Evolutionary conservation across 2,888 invertebrate genomes (phyloP).

Genomic region (Drosophila phalerata): DNA sequence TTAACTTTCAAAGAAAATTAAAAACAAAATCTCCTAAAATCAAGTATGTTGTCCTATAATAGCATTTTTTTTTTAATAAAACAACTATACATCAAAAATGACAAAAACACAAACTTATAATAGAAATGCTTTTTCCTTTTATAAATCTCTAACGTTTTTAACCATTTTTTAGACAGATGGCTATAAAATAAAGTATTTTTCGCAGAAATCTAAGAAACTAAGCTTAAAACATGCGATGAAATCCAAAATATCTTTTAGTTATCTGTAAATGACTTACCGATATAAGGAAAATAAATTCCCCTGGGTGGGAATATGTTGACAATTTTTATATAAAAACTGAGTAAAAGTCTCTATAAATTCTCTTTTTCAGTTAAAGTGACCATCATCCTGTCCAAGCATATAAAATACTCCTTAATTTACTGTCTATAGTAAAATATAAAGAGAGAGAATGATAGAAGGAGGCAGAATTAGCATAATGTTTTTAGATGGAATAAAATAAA

Average conservation of each 20-base stretch:
- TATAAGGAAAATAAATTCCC: not conserved
- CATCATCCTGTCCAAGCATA: not conserved
- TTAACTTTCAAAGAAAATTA: no score
- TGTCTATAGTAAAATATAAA: not conserved
- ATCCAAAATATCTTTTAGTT: not conserved
- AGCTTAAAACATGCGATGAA: not conserved
- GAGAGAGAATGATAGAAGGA: conserved; percentile 19
- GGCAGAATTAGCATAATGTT: conserved; percentile 67
- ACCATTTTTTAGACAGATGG: not conserved
- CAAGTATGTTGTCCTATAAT: no score
- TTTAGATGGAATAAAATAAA: conserved; percentile 54
- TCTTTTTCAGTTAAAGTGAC: conserved; percentile 15
- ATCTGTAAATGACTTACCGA: not conserved
- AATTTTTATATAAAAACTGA: not conserved
- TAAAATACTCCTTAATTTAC: conserved; percentile 35
- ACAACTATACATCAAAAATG: no score
- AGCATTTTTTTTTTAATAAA: no score
- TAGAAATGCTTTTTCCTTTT: no score
- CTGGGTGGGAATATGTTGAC: not conserved
- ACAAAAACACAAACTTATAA: no score
- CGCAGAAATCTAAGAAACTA: not conserved
- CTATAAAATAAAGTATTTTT: not conserved
- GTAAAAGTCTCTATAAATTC: not conserved
- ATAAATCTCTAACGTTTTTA: no score
- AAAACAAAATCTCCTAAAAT: no score